Evolutionary conservation across 2,113 vertebrate genomes (phyloP).

Genomic region (Talpa occidentalis): DNA sequence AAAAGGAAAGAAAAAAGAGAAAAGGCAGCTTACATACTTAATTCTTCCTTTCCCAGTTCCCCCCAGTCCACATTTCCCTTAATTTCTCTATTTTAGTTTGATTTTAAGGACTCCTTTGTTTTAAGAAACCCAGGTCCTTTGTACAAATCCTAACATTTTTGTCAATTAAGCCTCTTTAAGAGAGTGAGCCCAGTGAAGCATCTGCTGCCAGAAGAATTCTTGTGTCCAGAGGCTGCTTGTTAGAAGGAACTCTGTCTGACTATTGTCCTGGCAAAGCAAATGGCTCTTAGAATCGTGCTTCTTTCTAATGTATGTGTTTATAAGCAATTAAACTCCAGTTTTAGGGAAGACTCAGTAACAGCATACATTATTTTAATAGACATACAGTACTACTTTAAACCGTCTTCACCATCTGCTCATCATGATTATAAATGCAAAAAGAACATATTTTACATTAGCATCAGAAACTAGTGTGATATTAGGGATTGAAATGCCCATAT

Average conservation of each 20-base stretch:
- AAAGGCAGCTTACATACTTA: background rate
- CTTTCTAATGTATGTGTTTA: slow-evolving; percentile 86
- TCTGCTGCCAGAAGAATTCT: slow-evolving; percentile 82
- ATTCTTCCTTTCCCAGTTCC: slow-evolving; percentile 1
- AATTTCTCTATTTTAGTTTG: slow-evolving; percentile 27
- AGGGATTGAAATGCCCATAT: slow-evolving; percentile 86
- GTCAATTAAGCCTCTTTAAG: slow-evolving; percentile 80
- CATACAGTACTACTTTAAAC: slow-evolving; percentile 89
- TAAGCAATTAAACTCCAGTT: slow-evolving; percentile 87
- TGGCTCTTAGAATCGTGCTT: slow-evolving; percentile 79
- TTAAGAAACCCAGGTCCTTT: slow-evolving; percentile 78
- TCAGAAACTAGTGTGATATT: slow-evolving; percentile 88
- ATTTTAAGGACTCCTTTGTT: slow-evolving; percentile 68
- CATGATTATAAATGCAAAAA: slow-evolving; percentile 89
- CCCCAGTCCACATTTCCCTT: slow-evolving; percentile 32
- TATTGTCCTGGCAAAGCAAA: slow-evolving; percentile 84
- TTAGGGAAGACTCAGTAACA: slow-evolving; percentile 85
- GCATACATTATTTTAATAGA: slow-evolving; percentile 90
- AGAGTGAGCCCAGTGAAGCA: slow-evolving; percentile 75
- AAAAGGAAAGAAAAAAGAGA: background rate
- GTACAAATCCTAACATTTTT: slow-evolving; percentile 74
- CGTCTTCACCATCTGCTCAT: slow-evolving; percentile 89
- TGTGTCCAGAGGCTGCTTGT: slow-evolving; percentile 77
- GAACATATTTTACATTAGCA: slow-evolving; percentile 90
- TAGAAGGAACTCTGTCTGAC: slow-evolving; percentile 76